Base-by-base conservation (phyloP, 64 coral and sea anemone species). In the Acropora yongei region DNA sequence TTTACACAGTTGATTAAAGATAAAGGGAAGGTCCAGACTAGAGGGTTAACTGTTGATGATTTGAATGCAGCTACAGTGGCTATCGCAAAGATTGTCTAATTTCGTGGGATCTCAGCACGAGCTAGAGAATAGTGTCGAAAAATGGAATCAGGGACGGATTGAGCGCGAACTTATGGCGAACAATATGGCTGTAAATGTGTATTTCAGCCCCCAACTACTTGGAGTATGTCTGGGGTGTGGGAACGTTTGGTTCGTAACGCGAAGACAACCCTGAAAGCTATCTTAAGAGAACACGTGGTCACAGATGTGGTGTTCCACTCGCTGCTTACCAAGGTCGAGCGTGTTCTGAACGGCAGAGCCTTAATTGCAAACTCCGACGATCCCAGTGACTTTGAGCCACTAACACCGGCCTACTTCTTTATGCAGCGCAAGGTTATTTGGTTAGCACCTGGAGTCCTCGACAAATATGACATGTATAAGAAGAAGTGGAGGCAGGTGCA, bases 301-400 rank as follows among this genome's bases (percentile, higher is more conserved):
- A 68, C 42, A 9, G 89, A 82, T 5, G 67, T 53, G n/a, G 89
- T 90, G 13, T 68, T 90, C 14, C 68, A 45, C 8, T 82, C 78
- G 13, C 77, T 90, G 44, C 43, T 90, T 30, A 82, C 89, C 12
- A 63, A 90, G 48, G 88, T 89, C 13, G 88, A 89, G 75, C 75
- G 60, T 89, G 55, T 89, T 41, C 75, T 89, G 44, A 88, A 94
- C 47, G 92, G 92, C 44, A 80, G 53, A 94, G 92, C 86, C 77
- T 57, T 94, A 41, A 93, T 85, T 8, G 85, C 61, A 19, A 93
- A 93, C 67, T 93, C 91, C 14, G 85, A 87, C 3, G 68, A 87
- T 69, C 72, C 47, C 7, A 75, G 44, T 7, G 86, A 88, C 50
- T 20, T 88, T 40, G 72, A 88, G 44, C 68, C 69, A 14, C 43